Evolutionary conservation across 2,888 invertebrate genomes (phyloP), one percentile per base, ranked within the genome.

Genomic region (Pegoplata infirma): DNA sequence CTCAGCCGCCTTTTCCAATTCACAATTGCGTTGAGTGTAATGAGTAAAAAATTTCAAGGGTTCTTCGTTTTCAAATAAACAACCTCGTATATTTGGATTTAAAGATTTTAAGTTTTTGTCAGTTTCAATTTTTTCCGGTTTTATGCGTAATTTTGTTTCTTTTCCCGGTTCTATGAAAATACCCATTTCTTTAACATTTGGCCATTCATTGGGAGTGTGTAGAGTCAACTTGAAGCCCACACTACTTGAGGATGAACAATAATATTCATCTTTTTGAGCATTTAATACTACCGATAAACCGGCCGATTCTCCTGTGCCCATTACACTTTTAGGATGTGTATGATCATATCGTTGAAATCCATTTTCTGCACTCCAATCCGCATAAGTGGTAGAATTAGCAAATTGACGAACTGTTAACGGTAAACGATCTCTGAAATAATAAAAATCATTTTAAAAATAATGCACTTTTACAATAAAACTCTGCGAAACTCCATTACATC

Each of bases 11-110:
- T 95, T 95, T 88, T 95, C 95, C 89, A 94, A 91, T 85, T 93
- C 92, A 85, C 95, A 95, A 86, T 95, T 95, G 78, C 92, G 92
- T 85, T 94, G 92, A 0, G 95, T 94, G 88, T 95, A 95, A 1
- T 94, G 94, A 83, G 93, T 89, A 85, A 84, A 88, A 87, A 94
- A 95, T 2, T 91, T 90, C 61, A 96, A 88, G 36, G 91, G 90
- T 44, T 92, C 92, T 88, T 96, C 96, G 47, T 91, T 90, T 0
- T 93, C 92, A 86, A 96, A 96, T 68, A 93, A 91, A 82, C 96
- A 95, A 12, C 92, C 92, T 25, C 95, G 90, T 58, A 83, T 83
- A 36, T 81, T 72, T 56, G 81, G 83, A 61, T 84, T 71, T 28
- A 88, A 82, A 0, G 64, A 19, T 4, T 86, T 84, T 3, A 88